Percentiles rank a stretch among this genome's conserved stretches.
These are phyloP conservation scores for Lasiurus borealis DNA, from an alignment of 2,113 vertebrate genomes.

Conservation along the genomic window DNA sequence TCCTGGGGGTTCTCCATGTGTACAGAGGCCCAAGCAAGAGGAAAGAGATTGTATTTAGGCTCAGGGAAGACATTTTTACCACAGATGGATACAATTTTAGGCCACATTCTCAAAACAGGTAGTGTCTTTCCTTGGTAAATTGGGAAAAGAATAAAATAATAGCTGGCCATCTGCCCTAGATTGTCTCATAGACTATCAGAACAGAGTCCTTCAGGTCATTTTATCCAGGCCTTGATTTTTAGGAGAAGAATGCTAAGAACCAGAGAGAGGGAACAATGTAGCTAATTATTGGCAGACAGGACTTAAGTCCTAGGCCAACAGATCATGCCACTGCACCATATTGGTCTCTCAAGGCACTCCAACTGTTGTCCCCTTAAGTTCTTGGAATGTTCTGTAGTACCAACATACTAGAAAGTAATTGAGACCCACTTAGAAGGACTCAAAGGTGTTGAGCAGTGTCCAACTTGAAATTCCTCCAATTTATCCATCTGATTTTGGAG, in stretches of 20 bases:
- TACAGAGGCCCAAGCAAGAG: slow-evolving; percentile 63
- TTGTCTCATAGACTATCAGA: slow-evolving; percentile 10
- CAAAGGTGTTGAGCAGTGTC: slow-evolving; percentile 36
- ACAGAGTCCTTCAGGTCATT: slow-evolving; percentile 13
- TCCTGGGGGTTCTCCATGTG: slow-evolving; percentile 53
- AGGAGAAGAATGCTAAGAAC: not conserved
- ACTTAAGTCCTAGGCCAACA: slow-evolving; percentile 49
- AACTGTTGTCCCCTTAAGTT: slow-evolving; percentile 32
- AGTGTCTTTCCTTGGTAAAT: not conserved
- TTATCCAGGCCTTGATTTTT: slow-evolving; percentile 52
- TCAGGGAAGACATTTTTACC: slow-evolving; percentile 59
- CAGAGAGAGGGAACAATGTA: not conserved
- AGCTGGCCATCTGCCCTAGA: not conserved
- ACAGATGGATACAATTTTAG: slow-evolving; percentile 46
- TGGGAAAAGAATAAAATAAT: not conserved
- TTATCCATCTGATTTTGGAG: slow-evolving; percentile 58
- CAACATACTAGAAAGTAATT: slow-evolving; percentile 52
- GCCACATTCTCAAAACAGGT: slow-evolving; percentile 34
- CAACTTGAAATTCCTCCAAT: slow-evolving; percentile 48
- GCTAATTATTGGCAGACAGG: slow-evolving; percentile 40
- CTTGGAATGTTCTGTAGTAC: slow-evolving; percentile 45
- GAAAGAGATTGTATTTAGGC: slow-evolving; percentile 47
- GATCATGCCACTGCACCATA: not conserved
- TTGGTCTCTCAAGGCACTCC: slow-evolving; percentile 30
- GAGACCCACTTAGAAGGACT: slow-evolving; percentile 75